phyloP scores from a whole-genome alignment of 1,140 invertebrate genomes.

The Tetraneura akinire region DNA sequence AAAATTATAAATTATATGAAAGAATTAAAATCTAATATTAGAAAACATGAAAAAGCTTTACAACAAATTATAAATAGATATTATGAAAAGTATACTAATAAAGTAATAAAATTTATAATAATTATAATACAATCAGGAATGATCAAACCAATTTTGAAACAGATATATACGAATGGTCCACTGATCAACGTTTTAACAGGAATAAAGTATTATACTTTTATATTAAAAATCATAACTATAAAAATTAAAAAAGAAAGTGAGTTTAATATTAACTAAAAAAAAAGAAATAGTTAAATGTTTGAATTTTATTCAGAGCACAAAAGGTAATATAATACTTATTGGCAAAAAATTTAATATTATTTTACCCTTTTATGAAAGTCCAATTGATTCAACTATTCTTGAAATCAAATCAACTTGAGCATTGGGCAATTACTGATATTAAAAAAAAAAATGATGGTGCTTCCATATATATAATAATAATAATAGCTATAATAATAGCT shows the following conservation, averaged over 20 bases:
- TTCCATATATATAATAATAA: too few species aligned
- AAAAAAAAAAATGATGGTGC: slow-evolving; percentile 21
- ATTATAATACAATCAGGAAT: neutral
- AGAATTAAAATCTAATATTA: neutral
- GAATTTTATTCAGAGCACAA: neutral
- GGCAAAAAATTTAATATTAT: neutral
- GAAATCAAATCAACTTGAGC: neutral
- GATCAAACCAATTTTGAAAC: slow-evolving; percentile 3
- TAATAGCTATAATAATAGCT: neutral
- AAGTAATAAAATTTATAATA: too few species aligned
- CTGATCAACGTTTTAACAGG: neutral
- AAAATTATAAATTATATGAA: slow-evolving; percentile 31
- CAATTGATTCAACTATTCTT: neutral
- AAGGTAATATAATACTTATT: neutral
- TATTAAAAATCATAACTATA: slow-evolving; percentile 1
- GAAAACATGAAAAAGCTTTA: slow-evolving; percentile 23
- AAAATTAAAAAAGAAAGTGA: slow-evolving; percentile 13
- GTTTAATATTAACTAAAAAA: slow-evolving; percentile 7
- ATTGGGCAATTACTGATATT: slow-evolving; percentile 3
- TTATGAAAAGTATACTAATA: slow-evolving; percentile 8
- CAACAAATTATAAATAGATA: too few species aligned
- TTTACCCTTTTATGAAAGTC: neutral
- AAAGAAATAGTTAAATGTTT: neutral
- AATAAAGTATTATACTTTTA: neutral
- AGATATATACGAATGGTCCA: neutral